Evolutionary conservation across 2,113 vertebrate species (phyloP).

Genomic region (Pelvicachromis taeniatus): DNA sequence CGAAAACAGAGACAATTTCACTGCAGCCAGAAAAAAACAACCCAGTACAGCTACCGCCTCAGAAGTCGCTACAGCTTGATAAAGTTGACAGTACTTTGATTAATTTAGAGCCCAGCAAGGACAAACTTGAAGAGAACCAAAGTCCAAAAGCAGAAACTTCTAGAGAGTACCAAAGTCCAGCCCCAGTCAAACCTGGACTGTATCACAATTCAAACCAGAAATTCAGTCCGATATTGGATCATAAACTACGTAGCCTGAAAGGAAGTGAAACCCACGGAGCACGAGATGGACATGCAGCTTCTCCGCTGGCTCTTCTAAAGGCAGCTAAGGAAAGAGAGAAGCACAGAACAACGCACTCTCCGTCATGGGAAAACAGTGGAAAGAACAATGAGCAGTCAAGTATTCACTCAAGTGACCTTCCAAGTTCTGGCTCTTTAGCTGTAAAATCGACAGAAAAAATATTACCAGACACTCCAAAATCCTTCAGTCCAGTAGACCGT

Average conservation of each 20-base stretch:
- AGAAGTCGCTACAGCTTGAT: conserved; percentile 30
- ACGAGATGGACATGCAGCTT: conserved; percentile 56
- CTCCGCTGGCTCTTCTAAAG: conserved; percentile 86
- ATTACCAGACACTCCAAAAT: neutral
- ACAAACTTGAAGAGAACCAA: neutral
- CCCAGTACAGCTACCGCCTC: neutral
- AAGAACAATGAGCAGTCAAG: conserved; percentile 37
- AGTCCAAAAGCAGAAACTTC: neutral
- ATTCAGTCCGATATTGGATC: conserved; percentile 61
- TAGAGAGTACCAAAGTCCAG: neutral
- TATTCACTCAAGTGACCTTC: conserved; percentile 70
- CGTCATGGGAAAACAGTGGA: conserved; percentile 50
- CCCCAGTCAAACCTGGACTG: neutral
- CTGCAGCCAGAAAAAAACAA: conserved; percentile 5
- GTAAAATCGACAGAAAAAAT: neutral
- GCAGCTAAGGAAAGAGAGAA: conserved; percentile 87
- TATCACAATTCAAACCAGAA: conserved; percentile 6
- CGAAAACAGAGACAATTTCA: neutral
- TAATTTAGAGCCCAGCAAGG: conserved; percentile 6
- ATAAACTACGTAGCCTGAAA: conserved; percentile 68
- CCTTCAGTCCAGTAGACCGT: neutral
- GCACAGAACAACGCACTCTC: conserved; percentile 46
- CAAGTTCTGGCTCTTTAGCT: conserved; percentile 42
- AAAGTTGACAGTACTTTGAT: neutral
- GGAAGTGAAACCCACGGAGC: conserved; percentile 37